These are phyloP conservation scores for Hetaerina titia DNA, from an alignment of 2,888 invertebrate species.

Conservation along the genomic window DNA sequence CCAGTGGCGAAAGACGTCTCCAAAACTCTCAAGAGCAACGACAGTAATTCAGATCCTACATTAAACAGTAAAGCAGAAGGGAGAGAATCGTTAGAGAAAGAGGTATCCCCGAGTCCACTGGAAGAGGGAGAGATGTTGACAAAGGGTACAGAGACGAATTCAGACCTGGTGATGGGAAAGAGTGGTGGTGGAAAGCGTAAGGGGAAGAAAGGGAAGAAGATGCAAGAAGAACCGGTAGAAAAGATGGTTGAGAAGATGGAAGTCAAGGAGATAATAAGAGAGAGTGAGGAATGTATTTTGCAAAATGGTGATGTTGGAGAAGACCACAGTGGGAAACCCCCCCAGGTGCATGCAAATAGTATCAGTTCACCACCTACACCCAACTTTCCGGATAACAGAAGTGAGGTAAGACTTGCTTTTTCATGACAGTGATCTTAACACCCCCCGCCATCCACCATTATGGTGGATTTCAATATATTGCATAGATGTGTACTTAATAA, in stretches of 20 bases:
- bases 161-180: conserved; percentile 76
- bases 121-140: conserved; percentile 73
- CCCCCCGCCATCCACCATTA: no score
- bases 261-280: conserved; percentile 50
- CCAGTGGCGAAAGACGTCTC: conserved; percentile 73
- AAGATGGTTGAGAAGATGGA: conserved; percentile 45
- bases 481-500: neutral
- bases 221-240: conserved; percentile 34
- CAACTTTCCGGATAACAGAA: conserved; percentile 85
- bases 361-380: conserved; percentile 80
- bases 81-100: conserved; percentile 73
- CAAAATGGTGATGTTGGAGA: conserved; percentile 13
- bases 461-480: no score
- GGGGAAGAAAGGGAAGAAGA: conserved; percentile 37
- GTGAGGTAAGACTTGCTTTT: conserved; percentile 79
- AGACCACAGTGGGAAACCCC: neutral
- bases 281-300: conserved; percentile 47
- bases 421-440: no score
- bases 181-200: conserved; percentile 76
- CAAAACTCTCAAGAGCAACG: conserved; percentile 75
- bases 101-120: conserved; percentile 73
- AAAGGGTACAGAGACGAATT: conserved; percentile 76
- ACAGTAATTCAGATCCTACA: neutral
- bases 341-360: neutral
- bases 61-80: neutral